phyloP scores from a whole-genome alignment of 2,888 invertebrate genomes.

The Plagodis dolabraria region DNA sequence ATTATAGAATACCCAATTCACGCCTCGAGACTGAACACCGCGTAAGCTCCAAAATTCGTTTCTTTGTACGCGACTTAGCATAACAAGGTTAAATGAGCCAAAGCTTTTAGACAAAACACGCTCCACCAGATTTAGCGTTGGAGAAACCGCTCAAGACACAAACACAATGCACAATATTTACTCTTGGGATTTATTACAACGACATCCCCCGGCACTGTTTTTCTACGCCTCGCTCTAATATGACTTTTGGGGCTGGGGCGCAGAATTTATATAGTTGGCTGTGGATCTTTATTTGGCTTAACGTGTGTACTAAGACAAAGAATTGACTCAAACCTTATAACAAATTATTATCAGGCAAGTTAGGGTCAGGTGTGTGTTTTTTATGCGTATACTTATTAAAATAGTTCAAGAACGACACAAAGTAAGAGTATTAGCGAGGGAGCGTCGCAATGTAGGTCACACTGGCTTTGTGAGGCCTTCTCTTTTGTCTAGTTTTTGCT shows the following conservation, averaged over 20 bases:
- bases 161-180: constrained; percentile 58
- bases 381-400: constrained; percentile 39
- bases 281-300: constrained; percentile 11
- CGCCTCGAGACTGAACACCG: constrained; percentile 37
- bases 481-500: constrained; percentile 71
- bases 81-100: constrained; percentile 66
- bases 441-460: constrained; percentile 65
- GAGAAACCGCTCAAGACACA: constrained; percentile 50
- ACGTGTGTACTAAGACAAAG: constrained; percentile 1
- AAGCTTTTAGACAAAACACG: constrained; percentile 75
- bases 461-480: constrained; percentile 62
- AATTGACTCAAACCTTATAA: not conserved
- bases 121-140: constrained; percentile 59
- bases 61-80: constrained; percentile 61
- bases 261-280: no score
- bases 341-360: not conserved
- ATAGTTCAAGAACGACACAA: constrained; percentile 54
- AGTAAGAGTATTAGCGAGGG: constrained; percentile 68
- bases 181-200: constrained; percentile 46
- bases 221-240: constrained; percentile 19
- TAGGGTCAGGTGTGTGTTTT: not conserved
- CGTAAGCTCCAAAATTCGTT: constrained; percentile 54
- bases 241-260: constrained; percentile 10
- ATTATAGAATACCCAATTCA: constrained; percentile 20
- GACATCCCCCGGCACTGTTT: constrained; percentile 22